Evolutionary conservation across 2,113 vertebrate species (phyloP), one percentile per base, ranked within the genome.

Genomic region (Passer montanus): DNA sequence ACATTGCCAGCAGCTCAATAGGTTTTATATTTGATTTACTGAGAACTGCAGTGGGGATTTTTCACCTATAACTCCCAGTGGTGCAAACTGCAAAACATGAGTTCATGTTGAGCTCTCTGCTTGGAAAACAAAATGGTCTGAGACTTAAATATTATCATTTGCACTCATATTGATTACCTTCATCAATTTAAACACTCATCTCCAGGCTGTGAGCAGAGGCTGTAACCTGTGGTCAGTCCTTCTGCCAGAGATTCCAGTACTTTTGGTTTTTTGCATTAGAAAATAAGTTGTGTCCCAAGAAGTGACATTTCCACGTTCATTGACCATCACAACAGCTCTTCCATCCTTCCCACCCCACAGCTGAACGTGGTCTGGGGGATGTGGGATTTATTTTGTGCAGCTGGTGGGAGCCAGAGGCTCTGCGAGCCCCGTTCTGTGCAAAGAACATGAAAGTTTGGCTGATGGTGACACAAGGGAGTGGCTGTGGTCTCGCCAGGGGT

Each of bases 131-230:
- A 74, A 66, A 30, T 17, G 3, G 11, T 16, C 47, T 73, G 52
- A 60, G 44, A 27, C 44, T 59, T 74, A 77, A 62, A 63, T 43
- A 52, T 19, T 74, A 39, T 30, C 11, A 33, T 59, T 46, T 50
- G 11, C 4, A 3, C 10, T 60, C n/a, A 22, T 8, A 30, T 47
- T 49, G 62, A 49, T 50, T 55, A 13, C 0, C 0, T 24, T 72
- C 28, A 58, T 68, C 24, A 84, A 84, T 49, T 19, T 9, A 30
- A 67, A 17, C 1, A 4, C 27, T 52, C 28, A 28, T 50, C 15
- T 9, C 16, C 35, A 39, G 44, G 44, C 24, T 63, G 30, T 46
- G 43, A 86, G 30, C 19, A 19, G 13, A 20, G 8, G 4, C 8
- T 6, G 19, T 8, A 24, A 24, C 43, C 24, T 0, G 0, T 9